Conservation (phyloP, 2,113 vertebrate species). For the Oryzias woworae region DNA sequence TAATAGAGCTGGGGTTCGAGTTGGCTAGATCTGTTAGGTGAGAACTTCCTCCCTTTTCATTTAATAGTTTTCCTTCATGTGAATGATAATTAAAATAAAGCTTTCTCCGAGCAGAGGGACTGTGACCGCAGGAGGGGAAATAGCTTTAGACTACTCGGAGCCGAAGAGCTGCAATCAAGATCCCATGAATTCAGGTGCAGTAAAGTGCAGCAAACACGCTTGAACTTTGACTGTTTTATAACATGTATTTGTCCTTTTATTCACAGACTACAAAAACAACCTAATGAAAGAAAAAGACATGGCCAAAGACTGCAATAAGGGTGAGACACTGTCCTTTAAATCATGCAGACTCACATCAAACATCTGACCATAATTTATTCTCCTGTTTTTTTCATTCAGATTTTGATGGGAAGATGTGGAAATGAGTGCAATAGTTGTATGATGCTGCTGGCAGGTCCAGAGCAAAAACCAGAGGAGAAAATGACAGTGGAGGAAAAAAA, state of each 20-base stretch:
- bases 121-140: slow-evolving; percentile 70
- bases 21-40: slow-evolving; percentile 62
- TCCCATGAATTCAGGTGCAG: slow-evolving; percentile 83
- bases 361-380: background rate
- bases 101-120: slow-evolving; percentile 72
- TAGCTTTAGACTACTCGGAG: slow-evolving; percentile 79
- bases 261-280: slow-evolving; percentile 96
- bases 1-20: slow-evolving; percentile 72
- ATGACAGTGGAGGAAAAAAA: slow-evolving; percentile 19
- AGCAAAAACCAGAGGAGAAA: slow-evolving; percentile 62
- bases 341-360: too few species aligned
- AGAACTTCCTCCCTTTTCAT: slow-evolving; percentile 13
- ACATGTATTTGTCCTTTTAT: slow-evolving; percentile 5
- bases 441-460: slow-evolving; percentile 92
- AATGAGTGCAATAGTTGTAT: slow-evolving; percentile 73
- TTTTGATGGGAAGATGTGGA: slow-evolving; percentile 89
- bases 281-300: slow-evolving; percentile 89
- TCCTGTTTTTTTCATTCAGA: slow-evolving; percentile 72
- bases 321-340: slow-evolving; percentile 64
- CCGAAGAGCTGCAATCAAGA: slow-evolving; percentile 78
- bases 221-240: background rate
- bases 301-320: slow-evolving; percentile 87
- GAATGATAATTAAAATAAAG: background rate
- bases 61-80: background rate
- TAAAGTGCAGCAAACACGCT: background rate